These are phyloP conservation scores for Pseudolycoriella hygida DNA, from an alignment of 2,888 invertebrate genomes.

Conservation along the genomic window DNA sequence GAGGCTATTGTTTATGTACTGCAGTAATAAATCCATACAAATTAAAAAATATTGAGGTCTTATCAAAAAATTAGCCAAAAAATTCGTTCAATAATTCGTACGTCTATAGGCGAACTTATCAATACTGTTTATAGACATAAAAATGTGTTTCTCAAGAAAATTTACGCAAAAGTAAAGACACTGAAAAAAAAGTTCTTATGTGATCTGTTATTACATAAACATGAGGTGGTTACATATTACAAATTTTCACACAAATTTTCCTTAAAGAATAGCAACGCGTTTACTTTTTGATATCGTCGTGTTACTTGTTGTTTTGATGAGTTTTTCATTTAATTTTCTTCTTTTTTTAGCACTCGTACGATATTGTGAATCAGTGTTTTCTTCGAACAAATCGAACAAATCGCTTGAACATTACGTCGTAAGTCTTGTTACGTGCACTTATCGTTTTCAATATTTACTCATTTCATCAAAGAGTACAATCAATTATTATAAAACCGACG, in stretches of 20 bases:
- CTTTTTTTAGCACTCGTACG: no score
- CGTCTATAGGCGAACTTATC: neutral
- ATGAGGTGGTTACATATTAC: no score
- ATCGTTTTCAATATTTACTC: neutral
- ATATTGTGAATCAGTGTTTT: neutral
- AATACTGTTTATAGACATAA: neutral
- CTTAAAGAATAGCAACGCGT: no score
- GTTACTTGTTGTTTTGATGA: no score
- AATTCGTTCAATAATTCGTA: neutral
- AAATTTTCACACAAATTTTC: no score
- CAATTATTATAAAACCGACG: no score
- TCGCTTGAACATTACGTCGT: conserved; percentile 1
- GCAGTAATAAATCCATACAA: no score
- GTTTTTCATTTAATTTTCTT: no score
- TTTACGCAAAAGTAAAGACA: neutral
- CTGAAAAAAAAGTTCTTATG: neutral
- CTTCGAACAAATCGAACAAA: conserved; percentile 1
- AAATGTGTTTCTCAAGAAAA: neutral
- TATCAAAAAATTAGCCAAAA: neutral
- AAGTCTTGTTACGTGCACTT: neutral
- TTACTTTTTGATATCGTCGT: no score
- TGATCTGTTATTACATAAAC: neutral
- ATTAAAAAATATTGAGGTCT: no score
- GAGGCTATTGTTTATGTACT: neutral
- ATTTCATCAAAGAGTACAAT: neutral